These are phyloP conservation scores for Leptura quadrifasciata DNA, from an alignment of 2,888 invertebrate species.

Conservation along the genomic window DNA sequence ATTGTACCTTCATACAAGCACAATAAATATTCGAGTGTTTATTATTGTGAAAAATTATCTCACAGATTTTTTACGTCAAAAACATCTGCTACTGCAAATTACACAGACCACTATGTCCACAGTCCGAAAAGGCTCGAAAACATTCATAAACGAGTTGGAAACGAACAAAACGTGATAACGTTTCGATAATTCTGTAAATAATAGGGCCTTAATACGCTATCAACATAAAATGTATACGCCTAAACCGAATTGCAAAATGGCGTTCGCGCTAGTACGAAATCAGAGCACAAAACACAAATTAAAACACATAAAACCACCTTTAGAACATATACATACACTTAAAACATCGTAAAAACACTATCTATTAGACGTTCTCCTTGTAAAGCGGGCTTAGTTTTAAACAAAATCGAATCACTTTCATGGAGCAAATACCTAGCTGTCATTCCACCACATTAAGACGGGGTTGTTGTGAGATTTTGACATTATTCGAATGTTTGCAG, in stretches of 20 bases:
- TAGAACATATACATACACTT: slow-evolving; percentile 16
- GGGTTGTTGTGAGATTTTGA: slow-evolving; percentile 32
- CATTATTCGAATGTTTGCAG: slow-evolving; percentile 24
- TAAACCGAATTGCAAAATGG: slow-evolving; percentile 69
- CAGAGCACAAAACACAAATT: slow-evolving; percentile 50
- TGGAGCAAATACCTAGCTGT: slow-evolving; percentile 35
- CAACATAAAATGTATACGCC: slow-evolving; percentile 68
- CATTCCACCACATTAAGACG: slow-evolving; percentile 40
- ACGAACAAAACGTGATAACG: slow-evolving; percentile 32
- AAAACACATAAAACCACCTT: slow-evolving; percentile 36
- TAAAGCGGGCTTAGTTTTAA: slow-evolving; percentile 14
- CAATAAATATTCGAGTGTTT: slow-evolving; percentile 8
- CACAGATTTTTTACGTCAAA: slow-evolving; percentile 44
- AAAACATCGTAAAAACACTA: slow-evolving; percentile 20
- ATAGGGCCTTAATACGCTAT: slow-evolving; percentile 48
- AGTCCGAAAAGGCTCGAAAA: slow-evolving; percentile 16
- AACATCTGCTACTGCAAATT: slow-evolving; percentile 43
- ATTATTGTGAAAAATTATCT: slow-evolving; percentile 13
- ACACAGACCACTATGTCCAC: slow-evolving; percentile 16
- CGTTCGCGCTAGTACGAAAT: slow-evolving; percentile 56
- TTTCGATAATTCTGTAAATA: slow-evolving; percentile 35
- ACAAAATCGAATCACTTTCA: slow-evolving; percentile 36
- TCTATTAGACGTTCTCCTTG: slow-evolving; percentile 5
- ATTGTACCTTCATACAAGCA: slow-evolving; percentile 14
- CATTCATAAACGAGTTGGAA: slow-evolving; percentile 20